Base-by-base conservation (phyloP, 1,140 invertebrate genomes). In the Dendrolimus kikuchii region DNA sequence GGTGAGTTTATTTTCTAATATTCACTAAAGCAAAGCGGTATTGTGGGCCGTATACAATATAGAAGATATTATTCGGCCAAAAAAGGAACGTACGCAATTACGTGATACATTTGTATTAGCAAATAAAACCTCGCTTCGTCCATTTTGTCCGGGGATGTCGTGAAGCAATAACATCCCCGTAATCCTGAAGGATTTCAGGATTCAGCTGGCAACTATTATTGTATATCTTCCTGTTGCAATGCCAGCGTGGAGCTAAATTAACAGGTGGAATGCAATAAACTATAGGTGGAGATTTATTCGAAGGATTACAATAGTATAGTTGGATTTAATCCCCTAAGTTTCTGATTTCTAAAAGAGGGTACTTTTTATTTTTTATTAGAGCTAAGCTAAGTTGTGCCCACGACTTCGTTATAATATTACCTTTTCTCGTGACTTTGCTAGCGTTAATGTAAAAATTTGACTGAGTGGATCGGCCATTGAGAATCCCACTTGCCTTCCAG, bases 101-200 rank as follows among this genome's bases (percentile, higher is more conserved):
- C 52, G 52, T 44, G 55, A 48, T 59, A 59, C 53, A 60, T 57
- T 61, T 47, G 57, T 68, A 68, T 72, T 68, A 72, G 60, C 60
- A 56, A 70, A 66, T 68, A 71, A 63, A 75, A 63, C 61, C 56
- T 54, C 65, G 64, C 55, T 49, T 59, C 53, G 55, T 47, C 57
- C 57, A 64, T 63, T 68, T 60, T 59, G 59, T 60, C 58, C 51
- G 50, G 58, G 55, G 51, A 60, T 68, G 64, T 70, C 64, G 58
- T 59, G 51, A 66, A 61, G 73, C 73, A 80, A 77, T 80, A 80
- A 74, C 69, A 65, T 64, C 46, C 60, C 62, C 60, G 73, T 79
- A 79, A 81, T 81, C 76, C 76, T 55, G 45, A 10, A 60, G 71
- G 74, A 78, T 76, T 68, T 66, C 64, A 69, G 66, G 55, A 51